A percentile compares a stretch with the other conserved stretches of the same genome.
These are phyloP conservation scores for Bombyx mori DNA, from an alignment of 1,140 invertebrate genomes.

Conservation along the genomic window ASM3026992v2 NC_085113.1:4671001-4671500, in stretches of 20 bases:
- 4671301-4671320: conserved; percentile 51
- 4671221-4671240: conserved; percentile 47
- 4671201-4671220: no score
- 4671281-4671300: conserved; percentile 60
- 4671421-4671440: conserved; percentile 50
- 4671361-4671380: conserved; percentile 50
- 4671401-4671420: conserved; percentile 56
- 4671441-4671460: conserved; percentile 56
- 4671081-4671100: no score
- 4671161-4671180: no score
- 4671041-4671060: no score
- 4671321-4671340: conserved; percentile 50
- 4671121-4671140: no score
- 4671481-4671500: no score
- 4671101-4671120: no score
- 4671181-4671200: no score
- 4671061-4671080: no score
- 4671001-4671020: no score
- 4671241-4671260: conserved; percentile 53
- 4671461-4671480: conserved; percentile 26
- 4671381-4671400: conserved; percentile 53
- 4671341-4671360: conserved; percentile 51
- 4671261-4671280: conserved; percentile 45
- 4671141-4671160: no score
- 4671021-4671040: no score